Percentiles rank a stretch among this genome's conserved stretches.
Conservation (phyloP, 2,113 vertebrate species). For the Xiphorhynchus elegans region DNA sequence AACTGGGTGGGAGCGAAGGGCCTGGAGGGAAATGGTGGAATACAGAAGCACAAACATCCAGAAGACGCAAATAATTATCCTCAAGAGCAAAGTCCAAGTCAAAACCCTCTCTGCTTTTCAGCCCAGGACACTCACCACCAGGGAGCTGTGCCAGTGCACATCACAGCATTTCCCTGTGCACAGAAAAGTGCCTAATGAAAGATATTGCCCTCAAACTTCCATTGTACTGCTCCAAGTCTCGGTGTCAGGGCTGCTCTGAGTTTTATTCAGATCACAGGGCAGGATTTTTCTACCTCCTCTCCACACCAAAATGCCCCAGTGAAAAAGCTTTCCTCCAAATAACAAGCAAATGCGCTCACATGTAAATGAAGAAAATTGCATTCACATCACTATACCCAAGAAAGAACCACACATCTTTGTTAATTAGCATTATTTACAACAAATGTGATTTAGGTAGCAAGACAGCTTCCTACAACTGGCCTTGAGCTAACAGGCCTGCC, state of each 20-base stretch:
- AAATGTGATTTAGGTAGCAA: background rate
- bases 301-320: background rate
- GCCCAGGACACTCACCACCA: background rate
- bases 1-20: background rate
- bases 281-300: background rate
- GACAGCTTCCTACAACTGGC: background rate
- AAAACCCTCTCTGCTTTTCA: background rate
- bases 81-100: background rate
- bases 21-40: background rate
- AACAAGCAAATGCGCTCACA: fast-evolving
- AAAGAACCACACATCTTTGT: background rate
- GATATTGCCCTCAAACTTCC: background rate
- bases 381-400: background rate
- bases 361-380: background rate
- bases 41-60: background rate
- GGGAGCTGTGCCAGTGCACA: background rate
- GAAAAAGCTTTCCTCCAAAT: background rate
- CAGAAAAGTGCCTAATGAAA: fast-evolving
- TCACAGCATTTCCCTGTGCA: background rate
- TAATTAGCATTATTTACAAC: background rate
- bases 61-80: background rate
- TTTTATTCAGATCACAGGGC: background rate
- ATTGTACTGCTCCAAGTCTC: background rate
- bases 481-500: background rate
- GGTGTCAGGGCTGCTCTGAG: background rate